Base-by-base conservation (phyloP, 2,888 invertebrate species). In the Caenorhabditis sulstoni region DNA sequence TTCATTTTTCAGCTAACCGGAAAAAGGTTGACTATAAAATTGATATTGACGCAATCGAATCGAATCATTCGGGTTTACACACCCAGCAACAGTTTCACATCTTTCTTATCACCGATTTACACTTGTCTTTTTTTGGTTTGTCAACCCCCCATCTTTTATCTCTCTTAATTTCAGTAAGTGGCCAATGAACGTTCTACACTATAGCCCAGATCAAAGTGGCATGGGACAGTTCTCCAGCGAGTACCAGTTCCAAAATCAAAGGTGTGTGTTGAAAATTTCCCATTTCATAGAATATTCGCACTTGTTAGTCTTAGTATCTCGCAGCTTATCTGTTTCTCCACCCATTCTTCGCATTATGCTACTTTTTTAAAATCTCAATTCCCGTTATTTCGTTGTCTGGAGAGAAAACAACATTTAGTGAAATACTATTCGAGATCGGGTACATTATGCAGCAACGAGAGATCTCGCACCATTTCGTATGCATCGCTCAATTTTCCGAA, bases 141-240 rank as follows among this genome's bases (percentile, higher is more conserved):
- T 59, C 29, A 29, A 3, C 4, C 3, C 29, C 29, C 4, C 29
- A 29, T 29, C 29, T 29, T 3, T 29, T 52, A 11, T 44, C 22
- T 18, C 14, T 16, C 22, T 45, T 4, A 45, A 45, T 53, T 70
- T 55, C 68, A 61, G 61, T 37, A 37, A 53, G 55, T 4, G 5
- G 35, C 71, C 44, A 12, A 73, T 73, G 73, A 73, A 73, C 44
- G 44, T 73, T 23, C 64, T 73, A 39, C 73, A 73, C 50, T 73
- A 73, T 49, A 73, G 64, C n/a, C 64, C 64, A 11, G 58, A 64
- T n/a, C 64, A 73, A 64, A 73, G 49, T 39, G 64, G 62, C 8
- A 62, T 62, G 47, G 71, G 64, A 44, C 73, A 73, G 35, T 73
- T 73, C 18, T 58, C 57, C 35, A 64, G 50, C 64, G 58, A 73